Base-by-base conservation (phyloP, 2,113 vertebrate genomes). In the Hiodon tergisus region DNA sequence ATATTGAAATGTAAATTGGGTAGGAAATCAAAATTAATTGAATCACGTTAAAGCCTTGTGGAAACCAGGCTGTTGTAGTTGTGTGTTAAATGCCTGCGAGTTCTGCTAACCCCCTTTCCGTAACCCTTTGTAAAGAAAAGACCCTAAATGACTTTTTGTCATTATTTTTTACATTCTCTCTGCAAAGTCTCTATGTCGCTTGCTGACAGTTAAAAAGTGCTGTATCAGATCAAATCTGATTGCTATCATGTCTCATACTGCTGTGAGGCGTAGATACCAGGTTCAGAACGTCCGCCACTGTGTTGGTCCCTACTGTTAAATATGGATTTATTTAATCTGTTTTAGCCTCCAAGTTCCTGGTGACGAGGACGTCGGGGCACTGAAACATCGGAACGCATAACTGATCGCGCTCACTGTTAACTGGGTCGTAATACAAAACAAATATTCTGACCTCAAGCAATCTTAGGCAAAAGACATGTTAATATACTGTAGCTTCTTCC, bases 291-390 rank as follows among this genome's bases (percentile, higher is more conserved):
- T 53, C 48, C 31, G 52, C 17, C 17, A 71, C 55, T 71, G 17
- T 6, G 46, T 58, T 69, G 68, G 11, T 31, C 68, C 31, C 10
- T 8, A 11, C 52, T 71, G 31, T 17, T n/a, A 14, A 17, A 74
- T 67, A 67, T 55, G 52, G 63, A 48, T 74, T 55, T 67, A 58
- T 72, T 72, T n/a, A 51, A 72, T 67, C 53, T 48, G 67, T 47
- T 74, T 10, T 46, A 50, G 31, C 54, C 14, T 7, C 53, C 2
- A n/a, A 11, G 2, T 16, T 69, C 46, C 67, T 54, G 6, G 53
- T 65, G 61, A 31, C 31, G 31, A 31, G 31, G 31, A 31, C 31
- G 31, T 31, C 31, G 31, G 31, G 31, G 31, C 31, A 2, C 31
- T 31, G 31, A 31, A 2, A 31, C 31, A 31, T 31, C 31, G 2